Percentiles rank a stretch among this genome's conserved stretches.
Conservation (phyloP, 2,113 vertebrate genomes). For the Eubucco bourcierii region DNA sequence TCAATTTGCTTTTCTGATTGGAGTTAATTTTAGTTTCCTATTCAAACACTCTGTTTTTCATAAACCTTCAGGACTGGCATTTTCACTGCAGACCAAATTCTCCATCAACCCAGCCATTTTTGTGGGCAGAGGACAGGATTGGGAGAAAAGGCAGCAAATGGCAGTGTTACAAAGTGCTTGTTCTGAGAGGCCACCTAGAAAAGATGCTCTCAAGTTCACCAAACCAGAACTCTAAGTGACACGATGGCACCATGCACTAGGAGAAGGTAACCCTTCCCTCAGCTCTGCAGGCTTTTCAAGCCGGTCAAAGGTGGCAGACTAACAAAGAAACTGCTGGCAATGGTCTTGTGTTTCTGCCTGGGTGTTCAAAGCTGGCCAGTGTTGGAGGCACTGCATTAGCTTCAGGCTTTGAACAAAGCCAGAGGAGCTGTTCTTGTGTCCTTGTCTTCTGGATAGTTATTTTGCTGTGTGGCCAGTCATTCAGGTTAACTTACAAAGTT, state of each 20-base stretch:
- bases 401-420: background rate
- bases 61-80: background rate
- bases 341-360: background rate
- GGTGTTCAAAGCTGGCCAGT: background rate
- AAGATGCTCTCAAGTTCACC: background rate
- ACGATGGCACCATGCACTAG: background rate
- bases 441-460: background rate
- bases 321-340: background rate
- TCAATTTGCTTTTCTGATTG: background rate
- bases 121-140: background rate
- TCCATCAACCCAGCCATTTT: background rate
- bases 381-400: background rate
- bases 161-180: background rate
- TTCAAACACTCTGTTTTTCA: background rate
- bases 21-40: background rate
- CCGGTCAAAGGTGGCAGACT: background rate
- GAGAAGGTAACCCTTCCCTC: background rate
- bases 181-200: background rate
- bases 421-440: background rate
- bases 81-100: background rate
- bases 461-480: background rate
- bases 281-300: background rate
- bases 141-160: background rate
- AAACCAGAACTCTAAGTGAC: background rate
- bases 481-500: background rate